Evolutionary conservation across 2,888 invertebrate species (phyloP).

Genomic region (Acrobasis consociella): DNA sequence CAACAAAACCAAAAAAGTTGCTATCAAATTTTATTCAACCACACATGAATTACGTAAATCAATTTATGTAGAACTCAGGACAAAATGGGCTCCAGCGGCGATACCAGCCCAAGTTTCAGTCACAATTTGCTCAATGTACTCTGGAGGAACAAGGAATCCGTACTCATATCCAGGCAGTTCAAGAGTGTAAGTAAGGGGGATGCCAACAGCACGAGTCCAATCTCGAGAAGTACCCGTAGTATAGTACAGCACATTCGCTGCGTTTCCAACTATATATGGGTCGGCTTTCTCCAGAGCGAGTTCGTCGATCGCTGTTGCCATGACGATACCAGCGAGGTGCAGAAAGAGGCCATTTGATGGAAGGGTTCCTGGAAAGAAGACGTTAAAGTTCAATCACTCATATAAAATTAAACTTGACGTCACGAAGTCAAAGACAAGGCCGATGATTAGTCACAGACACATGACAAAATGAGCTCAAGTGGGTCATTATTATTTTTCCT

Average conservation of each 20-base stretch:
- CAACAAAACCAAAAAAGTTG: background rate
- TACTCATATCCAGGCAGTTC: conserved; percentile 85
- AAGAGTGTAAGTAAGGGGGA: conserved; percentile 85
- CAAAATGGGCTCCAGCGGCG: conserved; percentile 59
- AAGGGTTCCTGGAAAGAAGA: conserved; percentile 56
- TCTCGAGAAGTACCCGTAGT: conserved; percentile 87
- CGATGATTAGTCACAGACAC: background rate
- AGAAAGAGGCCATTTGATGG: conserved; percentile 78
- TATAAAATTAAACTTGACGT: background rate
- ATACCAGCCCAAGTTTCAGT: conserved; percentile 85
- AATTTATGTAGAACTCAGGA: conserved; percentile 43
- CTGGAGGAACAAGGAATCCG: conserved; percentile 80
- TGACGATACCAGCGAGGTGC: conserved; percentile 62
- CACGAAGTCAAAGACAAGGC: conserved; percentile 5
- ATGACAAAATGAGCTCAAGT: background rate
- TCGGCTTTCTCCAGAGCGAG: conserved; percentile 64
- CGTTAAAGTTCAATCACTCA: background rate
- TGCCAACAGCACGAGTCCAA: conserved; percentile 83
- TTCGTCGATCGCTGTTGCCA: conserved; percentile 69
- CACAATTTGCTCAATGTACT: conserved; percentile 80
- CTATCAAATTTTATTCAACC: background rate
- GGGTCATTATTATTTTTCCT: conserved; percentile 3
- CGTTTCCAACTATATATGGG: conserved; percentile 81
- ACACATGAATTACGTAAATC: background rate
- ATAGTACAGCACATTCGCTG: conserved; percentile 80